Conservation (phyloP, 2,888 invertebrate genomes). For the Coenonympha arcania region DNA sequence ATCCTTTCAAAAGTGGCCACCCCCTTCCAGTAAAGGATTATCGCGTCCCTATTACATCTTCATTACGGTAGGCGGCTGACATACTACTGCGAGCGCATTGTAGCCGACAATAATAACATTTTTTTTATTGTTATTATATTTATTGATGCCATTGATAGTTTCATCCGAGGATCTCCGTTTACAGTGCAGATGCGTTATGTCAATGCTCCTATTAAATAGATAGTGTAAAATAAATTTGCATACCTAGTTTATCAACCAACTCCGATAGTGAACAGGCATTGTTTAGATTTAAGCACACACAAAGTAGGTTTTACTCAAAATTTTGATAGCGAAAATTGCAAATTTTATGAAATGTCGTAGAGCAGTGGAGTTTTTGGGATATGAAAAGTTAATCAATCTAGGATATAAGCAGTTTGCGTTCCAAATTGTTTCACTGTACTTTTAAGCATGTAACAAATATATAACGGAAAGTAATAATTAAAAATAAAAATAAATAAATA, state of each 20-base stretch:
- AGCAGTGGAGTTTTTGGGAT: no score
- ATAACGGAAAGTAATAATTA: no score
- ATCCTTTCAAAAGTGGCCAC: slow-evolving; percentile 64
- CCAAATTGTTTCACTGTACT: no score
- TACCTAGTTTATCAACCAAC: neutral
- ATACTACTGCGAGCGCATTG: slow-evolving; percentile 50
- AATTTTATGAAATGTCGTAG: no score
- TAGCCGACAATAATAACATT: slow-evolving; percentile 45
- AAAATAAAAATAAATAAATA: no score
- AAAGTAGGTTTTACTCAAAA: no score
- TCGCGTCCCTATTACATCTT: slow-evolving; percentile 70
- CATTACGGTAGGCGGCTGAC: slow-evolving; percentile 72
- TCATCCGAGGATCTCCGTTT: slow-evolving; percentile 57
- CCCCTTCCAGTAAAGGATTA: slow-evolving; percentile 68
- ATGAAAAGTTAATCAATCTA: no score
- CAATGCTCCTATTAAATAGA: slow-evolving; percentile 11
- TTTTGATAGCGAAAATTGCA: no score
- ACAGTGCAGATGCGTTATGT: slow-evolving; percentile 46
- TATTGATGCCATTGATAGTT: slow-evolving; percentile 57
- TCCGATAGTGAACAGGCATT: neutral
- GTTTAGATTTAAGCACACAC: neutral
- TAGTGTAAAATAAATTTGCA: slow-evolving; percentile 1
- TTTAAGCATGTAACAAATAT: no score
- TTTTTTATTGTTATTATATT: slow-evolving; percentile 62
- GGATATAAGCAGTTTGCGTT: no score